phyloP scores from a whole-genome alignment of 2,888 invertebrate species.

The Epirrhoe tristata region DNA sequence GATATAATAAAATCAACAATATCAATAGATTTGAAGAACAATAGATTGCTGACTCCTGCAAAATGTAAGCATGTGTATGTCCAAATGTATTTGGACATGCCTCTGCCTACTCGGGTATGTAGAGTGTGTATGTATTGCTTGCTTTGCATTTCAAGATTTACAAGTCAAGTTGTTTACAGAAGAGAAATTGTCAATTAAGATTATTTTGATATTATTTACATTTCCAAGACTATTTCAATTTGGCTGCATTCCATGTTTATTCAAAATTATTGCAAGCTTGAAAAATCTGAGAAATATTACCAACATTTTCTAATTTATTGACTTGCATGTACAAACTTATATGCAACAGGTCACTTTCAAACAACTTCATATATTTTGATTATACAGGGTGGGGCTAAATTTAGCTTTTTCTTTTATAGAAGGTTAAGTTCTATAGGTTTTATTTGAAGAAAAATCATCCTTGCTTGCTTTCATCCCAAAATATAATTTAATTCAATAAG shows the following conservation, averaged over 20 bases:
- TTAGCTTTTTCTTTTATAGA: not conserved
- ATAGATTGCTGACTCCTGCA: too few relatives aligned
- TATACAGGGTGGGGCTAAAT: too few relatives aligned
- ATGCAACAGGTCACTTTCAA: slow-evolving; percentile 31
- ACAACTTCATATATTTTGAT: slow-evolving; percentile 27
- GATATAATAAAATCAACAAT: too few relatives aligned
- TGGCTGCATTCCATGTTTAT: slow-evolving; percentile 57
- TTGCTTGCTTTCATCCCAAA: too few relatives aligned
- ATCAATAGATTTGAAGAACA: too few relatives aligned
- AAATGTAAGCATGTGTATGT: too few relatives aligned
- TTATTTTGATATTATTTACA: slow-evolving; percentile 43
- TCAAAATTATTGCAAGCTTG: slow-evolving; percentile 45
- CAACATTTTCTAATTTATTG: slow-evolving; percentile 20
- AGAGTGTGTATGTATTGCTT: not conserved
- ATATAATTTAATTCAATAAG: too few relatives aligned
- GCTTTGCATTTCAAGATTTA: not conserved
- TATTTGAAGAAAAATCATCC: too few relatives aligned
- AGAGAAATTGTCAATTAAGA: not conserved
- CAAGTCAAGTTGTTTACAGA: not conserved
- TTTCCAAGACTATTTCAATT: slow-evolving; percentile 49
- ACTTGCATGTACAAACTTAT: too few relatives aligned
- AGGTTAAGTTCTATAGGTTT: too few relatives aligned
- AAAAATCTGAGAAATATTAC: slow-evolving; percentile 9
- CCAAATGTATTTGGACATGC: too few relatives aligned
- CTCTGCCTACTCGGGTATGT: too few relatives aligned